Percentiles rank a stretch among this genome's conserved stretches.
Evolutionary conservation across 53 echinoderm and acorn worm species (phyloP).

Genomic region (Holothuria scabra): DNA sequence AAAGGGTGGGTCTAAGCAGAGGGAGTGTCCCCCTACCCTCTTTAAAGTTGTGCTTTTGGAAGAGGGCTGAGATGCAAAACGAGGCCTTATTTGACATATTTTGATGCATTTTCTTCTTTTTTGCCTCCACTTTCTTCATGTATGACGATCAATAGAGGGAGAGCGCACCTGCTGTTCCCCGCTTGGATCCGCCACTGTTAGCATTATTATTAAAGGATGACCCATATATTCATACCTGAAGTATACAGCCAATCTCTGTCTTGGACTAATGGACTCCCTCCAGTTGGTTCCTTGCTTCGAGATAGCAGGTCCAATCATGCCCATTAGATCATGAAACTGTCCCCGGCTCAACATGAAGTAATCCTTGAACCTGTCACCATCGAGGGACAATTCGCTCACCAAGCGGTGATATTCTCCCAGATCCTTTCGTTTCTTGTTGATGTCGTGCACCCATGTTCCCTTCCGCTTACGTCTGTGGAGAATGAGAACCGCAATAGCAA

Average conservation of each 20-base stretch:
- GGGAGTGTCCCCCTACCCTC: too few relatives aligned
- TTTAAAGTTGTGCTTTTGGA: background rate
- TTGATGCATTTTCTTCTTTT: too few relatives aligned
- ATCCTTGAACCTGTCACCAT: conserved; percentile 1
- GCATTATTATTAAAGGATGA: background rate
- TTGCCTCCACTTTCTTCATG: conserved; percentile 4
- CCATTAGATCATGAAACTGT: background rate
- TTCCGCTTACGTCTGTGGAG: background rate
- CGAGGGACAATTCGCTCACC: conserved; percentile 19
- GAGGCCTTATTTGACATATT: background rate
- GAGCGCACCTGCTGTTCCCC: background rate
- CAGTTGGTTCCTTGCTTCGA: conserved; percentile 9
- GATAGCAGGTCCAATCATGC: conserved; percentile 9
- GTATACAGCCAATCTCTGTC: conserved; percentile 12
- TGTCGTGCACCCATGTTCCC: conserved; percentile 4
- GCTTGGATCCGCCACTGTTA: conserved; percentile 5
- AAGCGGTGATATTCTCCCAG: conserved; percentile 17
- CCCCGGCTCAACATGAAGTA: conserved; percentile 25
- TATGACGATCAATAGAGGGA: conserved; percentile 2
- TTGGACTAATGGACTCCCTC: conserved; percentile 17
- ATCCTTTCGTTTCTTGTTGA: conserved; percentile 7
- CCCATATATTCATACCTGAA: background rate
- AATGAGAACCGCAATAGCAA: background rate
- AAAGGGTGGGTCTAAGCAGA: too few relatives aligned
- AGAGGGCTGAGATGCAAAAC: too few relatives aligned